Conservation (phyloP, 2,113 vertebrate species). For the Zootoca vivipara region DNA sequence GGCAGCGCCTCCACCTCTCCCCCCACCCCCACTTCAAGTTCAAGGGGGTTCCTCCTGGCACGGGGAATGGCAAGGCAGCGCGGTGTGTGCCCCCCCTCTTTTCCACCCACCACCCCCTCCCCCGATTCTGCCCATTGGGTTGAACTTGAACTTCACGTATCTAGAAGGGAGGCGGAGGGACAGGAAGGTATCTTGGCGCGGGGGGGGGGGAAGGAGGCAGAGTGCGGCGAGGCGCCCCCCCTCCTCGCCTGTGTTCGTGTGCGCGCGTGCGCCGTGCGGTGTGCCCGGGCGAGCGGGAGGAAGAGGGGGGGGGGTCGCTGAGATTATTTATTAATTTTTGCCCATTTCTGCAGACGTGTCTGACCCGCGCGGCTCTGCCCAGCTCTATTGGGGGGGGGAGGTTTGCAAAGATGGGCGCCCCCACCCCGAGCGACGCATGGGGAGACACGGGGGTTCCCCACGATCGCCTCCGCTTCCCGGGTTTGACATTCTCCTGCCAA, state of each 20-base stretch:
- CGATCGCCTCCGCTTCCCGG: background rate
- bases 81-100: background rate
- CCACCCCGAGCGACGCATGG: no score
- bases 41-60: background rate
- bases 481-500: background rate
- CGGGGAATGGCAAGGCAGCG: background rate
- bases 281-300: background rate
- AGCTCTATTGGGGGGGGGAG: background rate
- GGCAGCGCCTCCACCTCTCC: background rate
- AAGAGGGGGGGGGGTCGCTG: background rate
- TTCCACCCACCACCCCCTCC: background rate
- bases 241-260: background rate
- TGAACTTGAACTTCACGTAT: slow-evolving; percentile 7
- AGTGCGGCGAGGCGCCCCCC: background rate
- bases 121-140: background rate
- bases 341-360: slow-evolving; percentile 13
- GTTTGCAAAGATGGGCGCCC: background rate
- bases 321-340: background rate
- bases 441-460: background rate
- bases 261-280: background rate
- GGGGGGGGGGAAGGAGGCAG: no score
- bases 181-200: background rate
- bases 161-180: background rate
- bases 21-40: background rate
- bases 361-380: no score